phyloP scores from a whole-genome alignment of 2,113 vertebrate genomes.

The Eleginops maclovinus region DNA sequence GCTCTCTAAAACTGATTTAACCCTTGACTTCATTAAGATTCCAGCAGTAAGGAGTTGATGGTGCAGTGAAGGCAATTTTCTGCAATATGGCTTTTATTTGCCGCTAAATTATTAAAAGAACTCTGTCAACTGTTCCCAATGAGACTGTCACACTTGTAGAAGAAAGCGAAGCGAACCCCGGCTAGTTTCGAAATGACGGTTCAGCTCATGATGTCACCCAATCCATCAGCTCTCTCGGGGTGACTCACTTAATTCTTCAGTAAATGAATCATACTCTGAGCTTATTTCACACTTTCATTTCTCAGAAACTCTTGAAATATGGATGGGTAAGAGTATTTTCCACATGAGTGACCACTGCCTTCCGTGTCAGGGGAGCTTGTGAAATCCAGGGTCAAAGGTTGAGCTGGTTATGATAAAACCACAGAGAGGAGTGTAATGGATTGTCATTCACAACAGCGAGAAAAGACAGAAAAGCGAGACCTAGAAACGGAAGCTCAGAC shows the following conservation, averaged over 20 bases:
- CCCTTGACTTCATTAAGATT: constrained; percentile 65
- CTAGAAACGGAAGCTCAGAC: not conserved
- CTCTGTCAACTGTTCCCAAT: constrained; percentile 18
- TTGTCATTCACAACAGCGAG: constrained; percentile 41
- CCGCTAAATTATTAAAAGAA: constrained; percentile 57
- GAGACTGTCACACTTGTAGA: constrained; percentile 29
- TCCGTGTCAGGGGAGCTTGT: constrained; percentile 19
- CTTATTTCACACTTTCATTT: constrained; percentile 51
- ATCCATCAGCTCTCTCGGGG: constrained; percentile 27
- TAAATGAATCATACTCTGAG: constrained; percentile 55
- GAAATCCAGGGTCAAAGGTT: constrained; percentile 36
- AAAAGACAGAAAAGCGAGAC: not conserved
- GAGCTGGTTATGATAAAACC: constrained; percentile 30
- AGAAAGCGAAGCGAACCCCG: constrained; percentile 4
- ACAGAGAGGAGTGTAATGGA: constrained; percentile 16
- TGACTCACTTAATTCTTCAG: constrained; percentile 45
- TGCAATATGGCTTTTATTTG: constrained; percentile 62
- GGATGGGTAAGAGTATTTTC: constrained; percentile 35
- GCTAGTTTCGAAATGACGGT: constrained; percentile 13
- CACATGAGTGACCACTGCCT: constrained; percentile 6
- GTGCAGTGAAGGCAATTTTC: constrained; percentile 60
- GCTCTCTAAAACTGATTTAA: constrained; percentile 44
- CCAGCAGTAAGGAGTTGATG: constrained; percentile 38
- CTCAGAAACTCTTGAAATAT: constrained; percentile 48
- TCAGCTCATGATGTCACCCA: constrained; percentile 59